Evolutionary conservation across 2,797 vertebrate genomes (phyloP), one percentile per base, ranked within the genome.

Genomic region (Triplophysa bombifrons): DNA sequence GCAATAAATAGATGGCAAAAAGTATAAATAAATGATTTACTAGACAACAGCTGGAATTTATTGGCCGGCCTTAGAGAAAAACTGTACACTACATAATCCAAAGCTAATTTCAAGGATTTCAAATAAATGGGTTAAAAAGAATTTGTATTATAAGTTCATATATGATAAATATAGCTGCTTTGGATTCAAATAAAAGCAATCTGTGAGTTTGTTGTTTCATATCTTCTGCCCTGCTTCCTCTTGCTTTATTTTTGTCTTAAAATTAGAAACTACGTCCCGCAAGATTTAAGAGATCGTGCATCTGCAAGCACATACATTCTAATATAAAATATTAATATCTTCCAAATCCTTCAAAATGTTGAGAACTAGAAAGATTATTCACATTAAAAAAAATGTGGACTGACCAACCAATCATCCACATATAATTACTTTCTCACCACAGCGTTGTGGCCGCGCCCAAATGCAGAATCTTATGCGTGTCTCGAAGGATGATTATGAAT

Each of bases 401-500:
- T 78, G 68, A 78, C 67, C 84, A 83, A 76, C 80, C 69, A 81
- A 30, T 63, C 60, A 30, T 16, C 82, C 72, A 77, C 67, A 56
- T 44, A 38, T 41, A 72, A 50, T 61, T 64, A 70, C 27, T 56
- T 56, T 60, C 72, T 55, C 53, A 8, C 44, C 58, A 64, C 69
- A 71, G 44, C 22, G 64, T 51, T 76, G 16, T 44, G 44, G 72
- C 78, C 51, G 64, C 50, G 53, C 41, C 41, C 34, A 69, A 84
- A 76, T 72, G 68, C 77, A 65, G 60, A 79, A 72, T 76, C 68
- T 83, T 73, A 79, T 27, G 72, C 74, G 76, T 68, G 50, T 82
- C 66, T 72, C 19, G 41, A 61, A 79, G 71, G 48, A 80, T 76
- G 84, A 86, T 86, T 84, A 85, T 80, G 68, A 86, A 82, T 86